Percentiles rank a stretch among this genome's conserved stretches.
Conservation (phyloP, 1,140 invertebrate species). For the Adelges cooleyi region DNA sequence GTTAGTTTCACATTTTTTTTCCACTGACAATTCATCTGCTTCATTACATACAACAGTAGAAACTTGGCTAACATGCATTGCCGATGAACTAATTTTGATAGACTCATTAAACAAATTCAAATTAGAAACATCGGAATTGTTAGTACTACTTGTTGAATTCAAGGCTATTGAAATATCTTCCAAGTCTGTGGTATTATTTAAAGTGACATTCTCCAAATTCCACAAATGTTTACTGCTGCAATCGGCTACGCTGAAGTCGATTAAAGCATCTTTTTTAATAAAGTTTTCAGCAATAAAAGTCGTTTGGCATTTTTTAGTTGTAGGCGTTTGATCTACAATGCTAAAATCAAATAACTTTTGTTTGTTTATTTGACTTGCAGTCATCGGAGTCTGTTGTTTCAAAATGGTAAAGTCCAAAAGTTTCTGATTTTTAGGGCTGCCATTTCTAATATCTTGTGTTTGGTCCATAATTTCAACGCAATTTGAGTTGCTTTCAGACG, state of each 20-base stretch:
- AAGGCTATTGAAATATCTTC: not conserved
- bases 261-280: not conserved
- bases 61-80: too few species aligned
- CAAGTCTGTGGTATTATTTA: not conserved
- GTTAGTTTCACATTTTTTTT: too few species aligned
- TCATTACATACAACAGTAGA: too few species aligned
- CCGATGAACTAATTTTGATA: not conserved
- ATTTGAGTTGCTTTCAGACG: too few species aligned
- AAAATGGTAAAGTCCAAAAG: too few species aligned
- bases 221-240: too few species aligned
- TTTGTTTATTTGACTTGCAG: not conserved
- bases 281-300: not conserved
- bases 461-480: too few species aligned
- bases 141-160: not conserved
- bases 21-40: too few species aligned
- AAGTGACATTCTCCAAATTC: not conserved
- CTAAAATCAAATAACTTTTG: constrained; percentile 3
- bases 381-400: too few species aligned
- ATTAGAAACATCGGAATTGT: not conserved
- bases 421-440: too few species aligned
- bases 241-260: not conserved
- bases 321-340: not conserved
- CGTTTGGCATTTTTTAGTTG: not conserved
- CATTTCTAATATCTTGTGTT: too few species aligned
- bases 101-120: not conserved